phyloP scores from a whole-genome alignment of 2,113 vertebrate genomes.

The rat (Rattus norvegicus) region DNA sequence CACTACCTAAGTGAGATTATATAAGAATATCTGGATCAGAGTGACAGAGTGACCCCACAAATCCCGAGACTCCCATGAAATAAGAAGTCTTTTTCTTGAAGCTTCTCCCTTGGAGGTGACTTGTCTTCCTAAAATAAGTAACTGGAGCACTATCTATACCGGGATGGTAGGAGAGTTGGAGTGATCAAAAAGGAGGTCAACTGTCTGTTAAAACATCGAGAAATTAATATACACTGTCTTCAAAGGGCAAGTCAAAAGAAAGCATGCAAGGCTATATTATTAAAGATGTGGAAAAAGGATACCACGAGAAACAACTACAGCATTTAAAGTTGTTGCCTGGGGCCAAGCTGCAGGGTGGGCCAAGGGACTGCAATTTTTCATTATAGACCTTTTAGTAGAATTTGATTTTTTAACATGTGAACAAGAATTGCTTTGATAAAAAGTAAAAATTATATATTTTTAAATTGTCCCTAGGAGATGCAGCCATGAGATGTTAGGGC shows the following conservation, averaged over 20 bases:
- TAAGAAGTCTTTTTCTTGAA: not conserved
- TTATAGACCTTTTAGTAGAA: conserved; percentile 70
- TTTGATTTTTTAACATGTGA: conserved; percentile 73
- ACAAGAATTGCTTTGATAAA: conserved; percentile 71
- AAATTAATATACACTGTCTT: conserved; percentile 54
- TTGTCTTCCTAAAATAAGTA: not conserved
- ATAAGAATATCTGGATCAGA: not conserved
- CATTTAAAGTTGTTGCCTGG: conserved; percentile 71
- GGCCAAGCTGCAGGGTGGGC: conserved; percentile 69
- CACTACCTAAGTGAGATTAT: not conserved
- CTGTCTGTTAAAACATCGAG: not conserved
- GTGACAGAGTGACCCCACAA: not conserved
- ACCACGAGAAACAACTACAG: conserved; percentile 27
- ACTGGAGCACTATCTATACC: not conserved
- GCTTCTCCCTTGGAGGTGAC: not conserved
- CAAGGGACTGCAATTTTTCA: conserved; percentile 63
- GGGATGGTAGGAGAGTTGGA: not conserved
- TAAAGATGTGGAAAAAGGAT: not conserved
- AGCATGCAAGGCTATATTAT: not conserved
- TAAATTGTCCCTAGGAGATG: conserved; percentile 54
- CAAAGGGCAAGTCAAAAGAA: conserved; percentile 38
- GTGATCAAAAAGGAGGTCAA: not conserved
- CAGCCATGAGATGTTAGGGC: not conserved
- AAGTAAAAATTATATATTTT: conserved; percentile 62
- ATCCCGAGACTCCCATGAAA: not conserved